Evolutionary conservation across 2,797 vertebrate species (phyloP).

Genomic region (Melanotaenia trifasciata): DNA sequence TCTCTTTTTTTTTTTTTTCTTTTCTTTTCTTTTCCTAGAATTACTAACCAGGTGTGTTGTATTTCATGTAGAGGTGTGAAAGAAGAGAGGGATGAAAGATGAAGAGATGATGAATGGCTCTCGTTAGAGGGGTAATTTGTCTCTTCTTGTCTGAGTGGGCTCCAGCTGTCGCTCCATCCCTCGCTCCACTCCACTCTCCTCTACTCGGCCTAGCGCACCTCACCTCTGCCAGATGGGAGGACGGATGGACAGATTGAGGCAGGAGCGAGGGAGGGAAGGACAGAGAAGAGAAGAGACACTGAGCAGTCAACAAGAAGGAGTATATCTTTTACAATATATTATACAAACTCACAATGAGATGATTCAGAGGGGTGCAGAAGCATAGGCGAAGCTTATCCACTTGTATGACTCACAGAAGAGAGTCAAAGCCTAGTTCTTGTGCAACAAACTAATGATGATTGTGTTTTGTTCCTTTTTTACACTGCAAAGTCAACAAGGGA

Average conservation of each 20-base stretch:
- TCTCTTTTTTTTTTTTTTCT: conserved; percentile 5
- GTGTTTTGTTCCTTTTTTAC: conserved; percentile 30
- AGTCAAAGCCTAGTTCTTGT: conserved; percentile 23
- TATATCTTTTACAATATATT: conserved; percentile 20
- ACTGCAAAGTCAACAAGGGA: conserved; percentile 49
- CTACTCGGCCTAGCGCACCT: conserved; percentile 76
- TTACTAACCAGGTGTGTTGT: conserved; percentile 61
- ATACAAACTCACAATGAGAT: conserved; percentile 19
- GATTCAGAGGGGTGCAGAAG: conserved; percentile 20
- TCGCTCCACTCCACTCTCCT: conserved; percentile 75
- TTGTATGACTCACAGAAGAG: conserved; percentile 26
- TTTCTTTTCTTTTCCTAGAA: conserved; percentile 12
- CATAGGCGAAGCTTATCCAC: conserved; percentile 36
- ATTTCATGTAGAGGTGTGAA: conserved; percentile 58
- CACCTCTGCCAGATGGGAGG: conserved; percentile 85
- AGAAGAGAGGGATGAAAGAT: conserved; percentile 58
- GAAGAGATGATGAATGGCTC: conserved; percentile 88
- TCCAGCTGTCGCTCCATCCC: conserved; percentile 88
- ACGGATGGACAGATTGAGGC: conserved; percentile 70
- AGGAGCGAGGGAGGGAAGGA: conserved; percentile 22
- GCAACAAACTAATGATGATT: conserved; percentile 29
- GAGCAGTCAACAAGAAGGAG: conserved; percentile 40
- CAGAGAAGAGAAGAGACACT: conserved; percentile 35
- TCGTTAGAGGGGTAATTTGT: conserved; percentile 90
- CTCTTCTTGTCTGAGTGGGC: conserved; percentile 87